Evolutionary conservation across 2,113 vertebrate species (phyloP), one percentile per base, ranked within the genome.

Genomic region (Datnioides undecimradiatus): DNA sequence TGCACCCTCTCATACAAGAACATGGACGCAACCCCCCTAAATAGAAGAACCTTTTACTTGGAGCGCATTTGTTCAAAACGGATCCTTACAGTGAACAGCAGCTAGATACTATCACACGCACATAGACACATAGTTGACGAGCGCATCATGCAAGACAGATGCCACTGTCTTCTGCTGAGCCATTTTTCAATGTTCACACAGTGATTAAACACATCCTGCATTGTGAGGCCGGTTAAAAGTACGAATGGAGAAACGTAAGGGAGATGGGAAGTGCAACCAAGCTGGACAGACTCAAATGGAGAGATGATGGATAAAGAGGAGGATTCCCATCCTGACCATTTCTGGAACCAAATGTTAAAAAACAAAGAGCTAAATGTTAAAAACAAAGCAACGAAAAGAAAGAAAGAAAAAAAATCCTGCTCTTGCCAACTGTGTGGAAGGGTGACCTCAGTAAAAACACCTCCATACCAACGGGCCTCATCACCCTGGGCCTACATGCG

Each of bases 91-190:
- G 73, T 74, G 68, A 79, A 67, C 70, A 81, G 83, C 78, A 86
- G 73, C 79, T 78, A 72, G 65, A 85, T 43, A 76, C 65, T 74
- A 52, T 25, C 34, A 83, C 69, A 73, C 29, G 23, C 76, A 88
- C 79, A 82, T 29, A 69, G 63, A 86, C 8, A n/a, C 51, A 79
- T 58, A 76, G 73, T 62, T 31, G 73, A 75, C 36, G 45, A 85
- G 85, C 40, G 58, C 71, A 85, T 81, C 82, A 87, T 78, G 49
- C 65, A 85, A 90, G 80, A 87, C 73, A 71, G 88, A 91, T 68
- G 82, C 85, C 72, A 79, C 85, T 86, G 80, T 91, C 83, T 90
- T 89, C 70, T 76, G 84, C 87, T 88, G 88, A 92, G 89, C 92
- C 91, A 91, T 90, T 89, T 85, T 78, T 74, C 52, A 52, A 67